phyloP scores from a whole-genome alignment of 2,113 vertebrate genomes.

The Myotis yumanensis region DNA sequence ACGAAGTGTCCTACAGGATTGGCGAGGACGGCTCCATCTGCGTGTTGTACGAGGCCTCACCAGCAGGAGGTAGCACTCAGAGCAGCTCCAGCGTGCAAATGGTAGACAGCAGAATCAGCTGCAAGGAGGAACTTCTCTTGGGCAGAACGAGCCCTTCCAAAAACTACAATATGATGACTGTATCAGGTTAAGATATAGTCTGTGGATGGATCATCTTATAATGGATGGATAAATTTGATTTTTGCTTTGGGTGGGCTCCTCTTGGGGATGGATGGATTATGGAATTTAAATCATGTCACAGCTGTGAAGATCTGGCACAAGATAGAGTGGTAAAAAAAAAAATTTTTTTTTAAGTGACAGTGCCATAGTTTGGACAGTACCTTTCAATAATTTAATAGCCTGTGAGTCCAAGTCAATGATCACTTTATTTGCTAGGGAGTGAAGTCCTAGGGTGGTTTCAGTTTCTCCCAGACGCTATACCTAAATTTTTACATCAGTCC shows the following conservation, averaged over 20 bases:
- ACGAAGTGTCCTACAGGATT: conserved; percentile 98
- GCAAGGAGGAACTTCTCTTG: conserved; percentile 99
- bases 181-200: conserved; percentile 95
- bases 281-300: conserved; percentile 91
- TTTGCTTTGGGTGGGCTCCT: conserved; percentile 93
- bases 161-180: conserved; percentile 99
- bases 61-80: conserved; percentile 84
- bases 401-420: conserved; percentile 85
- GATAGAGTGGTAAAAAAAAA: conserved; percentile 84
- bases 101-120: conserved; percentile 98
- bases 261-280: conserved; percentile 91
- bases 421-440: conserved; percentile 84
- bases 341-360: conserved; percentile 85
- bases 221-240: conserved; percentile 96
- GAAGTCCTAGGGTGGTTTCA: conserved; percentile 84
- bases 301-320: conserved; percentile 91
- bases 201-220: conserved; percentile 93
- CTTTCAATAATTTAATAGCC: conserved; percentile 89
- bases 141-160: conserved; percentile 97
- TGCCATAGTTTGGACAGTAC: conserved; percentile 91
- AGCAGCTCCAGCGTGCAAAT: conserved; percentile 88
- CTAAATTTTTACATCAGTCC: conserved; percentile 79
- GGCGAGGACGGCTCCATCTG: conserved; percentile 99
- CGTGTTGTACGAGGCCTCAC: conserved; percentile 96
- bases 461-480: conserved; percentile 82